Evolutionary conservation across 1,140 invertebrate genomes (phyloP).

Genomic region (Zaprionus lachaisei): DNA sequence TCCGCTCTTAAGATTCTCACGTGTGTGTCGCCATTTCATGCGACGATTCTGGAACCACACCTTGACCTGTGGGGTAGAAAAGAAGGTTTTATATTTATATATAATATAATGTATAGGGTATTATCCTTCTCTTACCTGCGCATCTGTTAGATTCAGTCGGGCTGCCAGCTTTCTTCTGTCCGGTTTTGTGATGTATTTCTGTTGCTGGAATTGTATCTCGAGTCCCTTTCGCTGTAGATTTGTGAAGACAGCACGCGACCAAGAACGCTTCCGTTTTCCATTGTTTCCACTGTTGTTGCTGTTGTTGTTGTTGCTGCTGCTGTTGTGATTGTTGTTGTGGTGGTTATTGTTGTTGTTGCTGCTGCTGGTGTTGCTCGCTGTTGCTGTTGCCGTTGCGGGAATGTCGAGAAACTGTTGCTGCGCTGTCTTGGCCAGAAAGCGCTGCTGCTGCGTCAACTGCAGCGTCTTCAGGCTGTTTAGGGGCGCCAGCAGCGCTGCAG

Average conservation of each 20-base stretch:
- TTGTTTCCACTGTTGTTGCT: conserved; percentile 48
- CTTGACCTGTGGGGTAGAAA: conserved; percentile 88
- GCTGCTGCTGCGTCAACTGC: conserved; percentile 63
- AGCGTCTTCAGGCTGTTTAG: conserved; percentile 62
- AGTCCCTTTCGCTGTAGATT: conserved; percentile 97
- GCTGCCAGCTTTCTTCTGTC: conserved; percentile 98
- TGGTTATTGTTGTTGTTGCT: conserved; percentile 13
- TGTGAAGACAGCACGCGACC: conserved; percentile 97
- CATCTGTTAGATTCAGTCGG: conserved; percentile 97
- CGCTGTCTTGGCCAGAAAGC: conserved; percentile 55
- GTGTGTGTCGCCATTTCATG: conserved; percentile 96
- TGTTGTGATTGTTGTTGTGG: conserved; percentile 14
- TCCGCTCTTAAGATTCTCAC: conserved; percentile 87
- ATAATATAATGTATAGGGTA: not conserved
- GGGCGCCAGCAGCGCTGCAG: conserved; percentile 53
- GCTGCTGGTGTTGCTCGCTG: conserved; percentile 43
- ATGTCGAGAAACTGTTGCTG: conserved; percentile 55
- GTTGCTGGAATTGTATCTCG: conserved; percentile 97
- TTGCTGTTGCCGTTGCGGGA: conserved; percentile 33
- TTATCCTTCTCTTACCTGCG: conserved; percentile 88
- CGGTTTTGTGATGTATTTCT: conserved; percentile 99
- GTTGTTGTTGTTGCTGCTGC: conserved; percentile 7
- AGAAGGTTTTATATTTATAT: too few relatives aligned
- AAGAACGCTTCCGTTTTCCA: conserved; percentile 93
- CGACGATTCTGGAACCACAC: conserved; percentile 97